Evolutionary conservation across 2,113 vertebrate genomes (phyloP), one percentile per base, ranked within the genome.

Genomic region (Prunella himalayana): DNA sequence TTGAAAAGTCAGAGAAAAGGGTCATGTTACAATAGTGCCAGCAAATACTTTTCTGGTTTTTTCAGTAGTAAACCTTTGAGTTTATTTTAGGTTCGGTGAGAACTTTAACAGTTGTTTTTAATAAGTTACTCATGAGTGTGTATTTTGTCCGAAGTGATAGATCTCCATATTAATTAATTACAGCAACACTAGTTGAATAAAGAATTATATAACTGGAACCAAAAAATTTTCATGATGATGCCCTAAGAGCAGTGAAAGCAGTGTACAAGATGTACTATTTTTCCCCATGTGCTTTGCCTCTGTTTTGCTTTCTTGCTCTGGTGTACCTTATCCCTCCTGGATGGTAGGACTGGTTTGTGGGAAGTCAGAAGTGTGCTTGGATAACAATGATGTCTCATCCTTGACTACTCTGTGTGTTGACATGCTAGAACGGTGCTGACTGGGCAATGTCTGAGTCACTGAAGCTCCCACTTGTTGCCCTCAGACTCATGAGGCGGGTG

Each of bases 401-500:
- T 25, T 37, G 4, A 11, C 17, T 53, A 70, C 73, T 56, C 6
- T 57, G 37, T 53, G 49, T 45, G 60, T 65, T 54, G 54, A 6
- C 13, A 1, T 15, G 50, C 57, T 56, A 11, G 35, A 82, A 39
- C 1, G 3, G 33, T 41, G 44, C 18, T 50, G 61, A 20, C 25
- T 33, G 3, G 3, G 68, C 50, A 22, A 17, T 73, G 45, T 73
- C 27, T 2, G 2, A 5, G 60, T 25, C 15, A 8, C 63, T 92
- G 86, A 70, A 41, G 57, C 50, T 78, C 24, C 35, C 30, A 0
- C 61, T 72, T 93, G 59, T 81, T 80, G 72, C 53, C 72, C 76
- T 41, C 97, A 99, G 99, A 8, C 97, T 99, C 57, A 99, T 99
- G 96, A 98, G 99, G 41, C 98, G 99, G 1, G 99, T 99, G 20